These are phyloP conservation scores for Drosophila maculinotata DNA, from an alignment of 2,888 invertebrate species.

Conservation along the genomic window DNA sequence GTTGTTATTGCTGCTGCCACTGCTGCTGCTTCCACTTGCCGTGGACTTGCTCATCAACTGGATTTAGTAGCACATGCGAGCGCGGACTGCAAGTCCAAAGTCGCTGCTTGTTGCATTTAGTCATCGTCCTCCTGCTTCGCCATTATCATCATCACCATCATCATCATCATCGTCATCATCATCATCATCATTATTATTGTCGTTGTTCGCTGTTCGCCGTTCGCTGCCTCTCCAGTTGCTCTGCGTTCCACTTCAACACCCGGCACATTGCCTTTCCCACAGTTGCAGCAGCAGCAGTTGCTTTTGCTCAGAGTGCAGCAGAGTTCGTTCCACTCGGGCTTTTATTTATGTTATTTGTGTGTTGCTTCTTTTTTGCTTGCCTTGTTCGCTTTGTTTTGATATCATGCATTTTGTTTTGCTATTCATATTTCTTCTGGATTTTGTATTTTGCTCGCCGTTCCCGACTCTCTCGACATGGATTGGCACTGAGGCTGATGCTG, in stretches of 20 bases:
- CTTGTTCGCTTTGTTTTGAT: slow-evolving; percentile 71
- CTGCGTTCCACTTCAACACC: slow-evolving; percentile 74
- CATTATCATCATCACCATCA: slow-evolving; percentile 16
- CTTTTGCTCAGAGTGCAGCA: slow-evolving; percentile 69
- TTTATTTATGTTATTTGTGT: slow-evolving; percentile 42
- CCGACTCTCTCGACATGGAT: slow-evolving; percentile 24
- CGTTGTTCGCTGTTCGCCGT: slow-evolving; percentile 23
- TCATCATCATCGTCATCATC: slow-evolving; percentile 17
- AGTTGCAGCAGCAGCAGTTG: slow-evolving; percentile 43
- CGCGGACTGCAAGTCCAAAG: slow-evolving; percentile 60
- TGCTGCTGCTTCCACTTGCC: slow-evolving; percentile 66
- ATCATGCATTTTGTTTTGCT: slow-evolving; percentile 78
- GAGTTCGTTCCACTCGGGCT: slow-evolving; percentile 80
- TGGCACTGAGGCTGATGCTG: slow-evolving; percentile 21
- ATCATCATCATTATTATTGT: slow-evolving; percentile 11
- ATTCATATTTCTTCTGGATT: slow-evolving; percentile 81
- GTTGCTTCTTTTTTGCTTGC: slow-evolving; percentile 20
- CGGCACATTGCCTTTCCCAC: slow-evolving; percentile 73
- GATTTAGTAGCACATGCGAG: slow-evolving; percentile 60
- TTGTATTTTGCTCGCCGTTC: slow-evolving; percentile 82
- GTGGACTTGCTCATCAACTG: slow-evolving; percentile 75
- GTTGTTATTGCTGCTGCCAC: slow-evolving; percentile 40
- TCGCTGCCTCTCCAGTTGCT: slow-evolving; percentile 52
- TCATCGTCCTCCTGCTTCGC: slow-evolving; percentile 57
- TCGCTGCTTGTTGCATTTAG: slow-evolving; percentile 77